Base-by-base conservation (phyloP, 2,888 invertebrate genomes). In the Lochmaea capreae region DNA sequence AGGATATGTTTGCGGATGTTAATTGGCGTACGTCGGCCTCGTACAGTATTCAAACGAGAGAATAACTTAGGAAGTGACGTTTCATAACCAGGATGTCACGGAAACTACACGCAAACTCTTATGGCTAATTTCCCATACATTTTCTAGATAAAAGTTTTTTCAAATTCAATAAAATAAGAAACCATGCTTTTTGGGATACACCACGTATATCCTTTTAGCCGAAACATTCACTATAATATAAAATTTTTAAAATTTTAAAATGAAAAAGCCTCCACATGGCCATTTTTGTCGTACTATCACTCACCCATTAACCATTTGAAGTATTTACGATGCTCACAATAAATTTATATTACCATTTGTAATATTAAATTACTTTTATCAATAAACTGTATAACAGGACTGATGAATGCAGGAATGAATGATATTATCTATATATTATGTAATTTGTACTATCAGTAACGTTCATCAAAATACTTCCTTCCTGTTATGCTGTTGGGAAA, bases 1-100 rank as follows among this genome's bases (percentile, higher is more conserved):
- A 70, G 63, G 70, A 70, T 70, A 70, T 70, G 70, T 70, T 70
- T 70, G 70, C 70, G 70, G 70, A 70, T 70, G 70, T 65, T 65
- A 70, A 70, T 70, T 70, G 70, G 70, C 54, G 42, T 61, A 33
- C 65, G 22, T 46, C 49, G 52, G n/a, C 22, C 59, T 63, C 57
- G 69, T 68, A 52, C 49, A 46, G 49, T 59, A n/a, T 33, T 59
- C 59, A 22, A 33, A 59, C 59, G 61, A 70, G 61, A 70, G 70
- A 63, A 70, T 70, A 65, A 70, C 70, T 70, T 70, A 79, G 81
- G 81, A 81, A 81, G 78, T 81, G 81, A 82, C 82, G 83, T 81
- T 78, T 75, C 74, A 72, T 79, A 63, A 76, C 79, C 81, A 83
- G 84, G 84, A 84, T 84, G 84, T 84, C 83, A 82, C 83, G 83